Evolutionary conservation across 2,888 invertebrate species (phyloP).

Genomic region (Leptinotarsa peninsularis): DNA sequence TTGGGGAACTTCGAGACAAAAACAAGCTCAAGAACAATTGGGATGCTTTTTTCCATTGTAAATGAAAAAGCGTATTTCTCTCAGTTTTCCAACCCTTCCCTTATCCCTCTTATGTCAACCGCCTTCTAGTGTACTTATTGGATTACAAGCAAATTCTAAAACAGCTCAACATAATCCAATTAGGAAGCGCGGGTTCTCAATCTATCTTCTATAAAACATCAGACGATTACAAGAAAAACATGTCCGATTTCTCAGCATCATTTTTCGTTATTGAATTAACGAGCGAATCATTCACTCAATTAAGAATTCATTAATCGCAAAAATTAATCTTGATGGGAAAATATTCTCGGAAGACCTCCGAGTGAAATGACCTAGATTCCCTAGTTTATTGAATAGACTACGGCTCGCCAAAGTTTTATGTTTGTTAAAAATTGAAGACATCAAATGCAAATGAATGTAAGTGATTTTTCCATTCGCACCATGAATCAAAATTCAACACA

Average conservation of each 20-base stretch:
- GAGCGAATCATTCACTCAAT: conserved; percentile 37
- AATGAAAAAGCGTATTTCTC: background rate
- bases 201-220: conserved; percentile 19
- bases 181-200: background rate
- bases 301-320: conserved; percentile 39
- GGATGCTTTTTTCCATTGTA: background rate
- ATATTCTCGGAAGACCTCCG: background rate
- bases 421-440: too few relatives aligned
- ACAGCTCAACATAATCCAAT: conserved; percentile 19
- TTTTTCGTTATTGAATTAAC: conserved; percentile 30
- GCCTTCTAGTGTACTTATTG: background rate
- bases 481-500: too few relatives aligned
- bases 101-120: background rate
- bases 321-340: conserved; percentile 20
- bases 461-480: too few relatives aligned
- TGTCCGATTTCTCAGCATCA: conserved; percentile 13
- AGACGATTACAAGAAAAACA: conserved; percentile 33
- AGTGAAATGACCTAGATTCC: background rate
- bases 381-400: too few relatives aligned
- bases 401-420: too few relatives aligned
- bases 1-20: background rate
- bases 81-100: background rate
- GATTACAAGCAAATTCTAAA: conserved; percentile 15
- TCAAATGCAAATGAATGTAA: too few relatives aligned
- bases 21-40: background rate